Evolutionary conservation across 92 coral and sea anemone species (phyloP).

Genomic region (Porites rus): DNA sequence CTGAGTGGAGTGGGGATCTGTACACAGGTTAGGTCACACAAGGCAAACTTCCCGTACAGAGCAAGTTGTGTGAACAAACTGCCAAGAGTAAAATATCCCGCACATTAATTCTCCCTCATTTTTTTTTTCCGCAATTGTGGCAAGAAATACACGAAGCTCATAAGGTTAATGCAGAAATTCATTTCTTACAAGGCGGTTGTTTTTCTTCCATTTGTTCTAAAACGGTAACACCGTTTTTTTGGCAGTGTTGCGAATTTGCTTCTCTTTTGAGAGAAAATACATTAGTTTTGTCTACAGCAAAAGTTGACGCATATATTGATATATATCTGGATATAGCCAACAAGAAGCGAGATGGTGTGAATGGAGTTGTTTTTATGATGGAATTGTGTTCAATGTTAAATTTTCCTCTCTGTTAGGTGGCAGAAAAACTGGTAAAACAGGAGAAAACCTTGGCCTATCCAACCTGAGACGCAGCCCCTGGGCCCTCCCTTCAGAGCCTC

Average conservation of each 20-base stretch:
- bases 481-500: slow-evolving; percentile 74
- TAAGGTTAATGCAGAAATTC: no score
- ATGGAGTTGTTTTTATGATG: background rate
- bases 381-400: background rate
- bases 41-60: no score
- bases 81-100: no score
- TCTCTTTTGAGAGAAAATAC: background rate
- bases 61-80: no score
- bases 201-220: no score
- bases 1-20: no score
- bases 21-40: no score
- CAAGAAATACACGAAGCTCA: no score
- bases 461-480: slow-evolving; percentile 76
- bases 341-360: background rate
- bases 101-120: no score
- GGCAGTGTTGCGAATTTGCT: background rate
- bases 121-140: no score
- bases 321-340: background rate
- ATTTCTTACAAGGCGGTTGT: no score
- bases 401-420: slow-evolving; percentile 1
- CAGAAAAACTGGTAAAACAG: slow-evolving; percentile 20
- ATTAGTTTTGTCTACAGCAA: background rate
- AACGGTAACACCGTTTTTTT: background rate
- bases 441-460: slow-evolving; percentile 50
- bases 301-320: background rate